Evolutionary conservation across 2,113 vertebrate genomes (phyloP).

Genomic region (Mesembrinibis cayennensis): DNA sequence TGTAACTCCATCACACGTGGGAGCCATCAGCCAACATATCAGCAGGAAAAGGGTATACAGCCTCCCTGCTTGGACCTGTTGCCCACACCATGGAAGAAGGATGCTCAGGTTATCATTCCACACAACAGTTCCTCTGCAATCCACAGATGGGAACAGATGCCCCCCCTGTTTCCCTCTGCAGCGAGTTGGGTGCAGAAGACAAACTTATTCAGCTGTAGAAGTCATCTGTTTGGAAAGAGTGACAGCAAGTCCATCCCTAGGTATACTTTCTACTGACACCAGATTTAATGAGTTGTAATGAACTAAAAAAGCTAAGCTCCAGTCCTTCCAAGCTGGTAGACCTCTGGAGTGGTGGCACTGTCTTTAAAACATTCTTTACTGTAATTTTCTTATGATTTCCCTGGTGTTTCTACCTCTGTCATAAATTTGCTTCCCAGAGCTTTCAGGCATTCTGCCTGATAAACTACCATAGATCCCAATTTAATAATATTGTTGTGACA

Average conservation of each 20-base stretch:
- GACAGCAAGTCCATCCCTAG: background rate
- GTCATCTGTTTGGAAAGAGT: background rate
- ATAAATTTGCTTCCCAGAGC: background rate
- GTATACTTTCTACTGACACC: slow-evolving; percentile 25
- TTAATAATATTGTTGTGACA: background rate
- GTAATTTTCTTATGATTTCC: slow-evolving; percentile 58
- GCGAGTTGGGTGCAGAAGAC: background rate
- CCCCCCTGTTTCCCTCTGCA: background rate
- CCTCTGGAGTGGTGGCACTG: slow-evolving; percentile 19
- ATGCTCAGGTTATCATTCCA: background rate
- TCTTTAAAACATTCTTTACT: slow-evolving; percentile 44
- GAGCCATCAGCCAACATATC: background rate
- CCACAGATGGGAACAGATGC: background rate
- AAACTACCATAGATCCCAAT: slow-evolving; percentile 17
- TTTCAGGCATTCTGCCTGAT: slow-evolving; percentile 24
- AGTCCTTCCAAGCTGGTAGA: background rate
- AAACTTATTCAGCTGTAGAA: background rate
- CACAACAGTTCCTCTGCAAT: background rate
- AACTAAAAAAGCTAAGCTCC: slow-evolving; percentile 33
- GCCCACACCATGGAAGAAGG: accelerated
- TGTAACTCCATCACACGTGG: background rate
- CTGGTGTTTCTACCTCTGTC: slow-evolving; percentile 41
- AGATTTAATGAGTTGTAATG: slow-evolving; percentile 40
- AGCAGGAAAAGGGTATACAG: background rate
- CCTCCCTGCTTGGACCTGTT: background rate